These are phyloP conservation scores for Drosophila lacteicornis DNA, from an alignment of 1,140 invertebrate genomes.

Conservation along the genomic window DNA sequence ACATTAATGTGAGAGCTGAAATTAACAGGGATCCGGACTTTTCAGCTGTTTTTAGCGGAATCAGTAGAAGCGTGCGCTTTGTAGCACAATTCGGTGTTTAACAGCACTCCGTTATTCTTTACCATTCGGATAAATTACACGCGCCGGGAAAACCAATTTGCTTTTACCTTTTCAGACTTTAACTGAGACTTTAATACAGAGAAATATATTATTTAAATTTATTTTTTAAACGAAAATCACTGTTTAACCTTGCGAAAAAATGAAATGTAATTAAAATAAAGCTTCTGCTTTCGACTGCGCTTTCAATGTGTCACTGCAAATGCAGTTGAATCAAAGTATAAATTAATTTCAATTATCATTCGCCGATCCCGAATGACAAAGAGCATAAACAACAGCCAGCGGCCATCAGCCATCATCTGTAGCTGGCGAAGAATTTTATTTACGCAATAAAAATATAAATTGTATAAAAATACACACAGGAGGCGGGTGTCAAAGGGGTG, in stretches of 20 bases:
- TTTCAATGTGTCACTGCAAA: slow-evolving; percentile 4
- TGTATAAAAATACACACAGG: slow-evolving; percentile 51
- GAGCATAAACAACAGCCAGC: slow-evolving; percentile 34
- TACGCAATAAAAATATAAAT: slow-evolving; percentile 61
- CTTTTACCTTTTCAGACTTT: no score
- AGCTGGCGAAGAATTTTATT: slow-evolving; percentile 60
- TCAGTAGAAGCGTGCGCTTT: no score
- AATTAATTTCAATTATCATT: slow-evolving; percentile 43
- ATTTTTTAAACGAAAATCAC: neutral
- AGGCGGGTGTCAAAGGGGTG: neutral
- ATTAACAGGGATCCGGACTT: no score
- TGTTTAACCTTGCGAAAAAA: no score
- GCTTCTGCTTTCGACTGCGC: slow-evolving; percentile 1
- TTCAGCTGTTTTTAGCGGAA: no score
- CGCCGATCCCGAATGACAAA: slow-evolving; percentile 28
- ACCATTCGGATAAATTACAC: no score
- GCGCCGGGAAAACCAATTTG: no score
- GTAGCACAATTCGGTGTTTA: no score
- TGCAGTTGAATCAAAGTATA: slow-evolving; percentile 25
- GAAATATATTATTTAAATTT: neutral
- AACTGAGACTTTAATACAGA: no score
- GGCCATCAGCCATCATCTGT: slow-evolving; percentile 36
- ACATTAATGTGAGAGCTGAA: no score
- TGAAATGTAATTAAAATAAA: neutral
- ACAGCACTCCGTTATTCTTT: no score